Base-by-base conservation (phyloP, 1,140 invertebrate species). In the Rhopalosiphum padi region DNA sequence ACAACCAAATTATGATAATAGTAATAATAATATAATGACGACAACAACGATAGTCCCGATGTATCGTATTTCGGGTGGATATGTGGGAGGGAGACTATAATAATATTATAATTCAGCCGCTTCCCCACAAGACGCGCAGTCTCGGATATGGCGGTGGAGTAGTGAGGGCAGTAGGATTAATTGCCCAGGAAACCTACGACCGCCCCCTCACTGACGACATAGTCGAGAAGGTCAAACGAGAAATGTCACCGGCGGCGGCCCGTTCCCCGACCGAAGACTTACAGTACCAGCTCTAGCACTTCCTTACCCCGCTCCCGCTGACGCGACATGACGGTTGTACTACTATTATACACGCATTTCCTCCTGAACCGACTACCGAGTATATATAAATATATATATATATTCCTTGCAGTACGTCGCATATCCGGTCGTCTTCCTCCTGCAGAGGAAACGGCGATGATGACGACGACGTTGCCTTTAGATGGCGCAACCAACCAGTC, bases 221-320 rank as follows among this genome's bases (percentile, higher is more conserved):
- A 77, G 60, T 25, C 91, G 22, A 92, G 91, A 92, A 92, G 91
- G 91, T 92, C 91, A 92, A 92, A 92, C n/a, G 91, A 92, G 46
- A 92, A 92, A 91, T 92, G 91, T 92, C 91, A 92, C 91, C 35
- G n/a, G 8, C 30, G 25, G 30, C 48, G n/a, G 60, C 60, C 43
- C 46, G 9, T 22, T 25, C 48, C 15, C 35, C 88, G 35, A 35
- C 21, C n/a, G 23, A 90, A 90, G 60, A 77, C 60, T 77, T 77
- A 77, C 60, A 77, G 41, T 41, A 43, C 83, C 77, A 83, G 30
- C 35, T 83, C 35, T 83, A 5, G 77, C 35, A 83, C 35, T 83
- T 83, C 77, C 35, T 83, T 35, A 37, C 77, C n/a, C 82, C 43
- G 25, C 15, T 11, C 25, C 25, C 11, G 25, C 30, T 18, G 41